Percentiles rank a stretch among this genome's conserved stretches.
Evolutionary conservation across 2,113 vertebrate species (phyloP).

Genomic region (Cyprinus carpio): DNA sequence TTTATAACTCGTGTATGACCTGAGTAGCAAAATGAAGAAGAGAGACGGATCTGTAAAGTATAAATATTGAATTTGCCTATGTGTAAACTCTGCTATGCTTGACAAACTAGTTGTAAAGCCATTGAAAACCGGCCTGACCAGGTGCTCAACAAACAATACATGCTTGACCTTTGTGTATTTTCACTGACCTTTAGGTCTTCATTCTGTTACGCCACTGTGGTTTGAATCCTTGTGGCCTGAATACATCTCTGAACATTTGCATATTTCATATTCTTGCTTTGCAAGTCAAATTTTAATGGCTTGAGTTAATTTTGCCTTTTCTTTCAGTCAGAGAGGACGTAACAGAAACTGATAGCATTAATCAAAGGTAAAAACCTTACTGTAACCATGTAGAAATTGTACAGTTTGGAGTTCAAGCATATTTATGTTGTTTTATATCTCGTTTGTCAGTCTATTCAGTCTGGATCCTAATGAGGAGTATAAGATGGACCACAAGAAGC

Average conservation of each 20-base stretch:
- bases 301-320: neutral
- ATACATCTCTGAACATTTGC: neutral
- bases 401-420: neutral
- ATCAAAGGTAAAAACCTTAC: conserved; percentile 31
- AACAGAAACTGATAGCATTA: conserved; percentile 25
- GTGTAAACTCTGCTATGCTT: neutral
- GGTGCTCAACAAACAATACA: conserved; percentile 27
- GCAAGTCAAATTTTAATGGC: neutral
- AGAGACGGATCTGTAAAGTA: neutral
- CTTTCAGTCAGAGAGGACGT: conserved; percentile 2
- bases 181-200: neutral
- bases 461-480: conserved; percentile 74
- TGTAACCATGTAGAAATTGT: neutral
- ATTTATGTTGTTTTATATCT: neutral
- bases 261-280: conserved; percentile 15
- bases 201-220: neutral
- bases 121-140: conserved; percentile 17
- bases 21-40: too few relatives aligned
- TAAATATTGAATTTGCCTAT: too few relatives aligned
- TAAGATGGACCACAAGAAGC: conserved; percentile 82
- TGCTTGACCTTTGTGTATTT: conserved; percentile 6
- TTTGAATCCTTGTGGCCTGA: neutral
- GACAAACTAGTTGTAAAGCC: neutral
- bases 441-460: neutral
- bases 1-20: neutral